phyloP scores from a whole-genome alignment of 2,797 vertebrate species.

The Eospalax fontanierii region DNA sequence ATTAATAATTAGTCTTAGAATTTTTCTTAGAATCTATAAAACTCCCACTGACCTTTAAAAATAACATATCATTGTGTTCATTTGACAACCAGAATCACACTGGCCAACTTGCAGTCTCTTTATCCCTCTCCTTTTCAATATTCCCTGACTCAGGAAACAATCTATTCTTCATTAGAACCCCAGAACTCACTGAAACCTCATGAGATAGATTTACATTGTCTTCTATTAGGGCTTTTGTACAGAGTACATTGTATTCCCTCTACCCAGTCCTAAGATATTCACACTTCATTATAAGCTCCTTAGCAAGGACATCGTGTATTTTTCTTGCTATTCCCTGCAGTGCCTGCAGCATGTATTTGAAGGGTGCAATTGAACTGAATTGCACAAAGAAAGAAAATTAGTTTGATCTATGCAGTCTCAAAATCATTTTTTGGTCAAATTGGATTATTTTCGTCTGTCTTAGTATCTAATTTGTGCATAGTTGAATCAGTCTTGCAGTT shows the following conservation, averaged over 20 bases:
- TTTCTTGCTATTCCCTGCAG: background rate
- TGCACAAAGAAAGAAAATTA: conserved; percentile 77
- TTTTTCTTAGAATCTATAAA: background rate
- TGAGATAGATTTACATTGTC: background rate
- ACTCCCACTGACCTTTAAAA: background rate
- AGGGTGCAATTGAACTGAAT: conserved; percentile 60
- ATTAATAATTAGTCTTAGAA: conserved; percentile 28
- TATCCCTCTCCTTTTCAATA: background rate
- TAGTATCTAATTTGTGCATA: conserved; percentile 80
- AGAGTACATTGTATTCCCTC: conserved; percentile 20
- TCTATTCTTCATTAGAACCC: background rate
- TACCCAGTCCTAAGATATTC: background rate
- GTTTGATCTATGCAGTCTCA: conserved; percentile 73
- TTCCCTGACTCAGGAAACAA: background rate
- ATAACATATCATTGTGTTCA: background rate
- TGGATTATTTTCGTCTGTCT: conserved; percentile 79
- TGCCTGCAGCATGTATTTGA: conserved; percentile 25
- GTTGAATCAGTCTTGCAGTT: conserved; percentile 73
- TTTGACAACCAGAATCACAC: conserved; percentile 8
- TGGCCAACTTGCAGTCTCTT: background rate
- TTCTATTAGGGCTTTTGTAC: conserved; percentile 20
- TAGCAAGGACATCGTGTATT: conserved; percentile 30
- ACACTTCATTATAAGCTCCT: conserved; percentile 63
- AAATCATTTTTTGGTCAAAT: conserved; percentile 78
- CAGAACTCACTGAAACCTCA: background rate